Evolutionary conservation across 2,888 invertebrate genomes (phyloP), one percentile per base, ranked within the genome.

Genomic region (Macaria liturata): DNA sequence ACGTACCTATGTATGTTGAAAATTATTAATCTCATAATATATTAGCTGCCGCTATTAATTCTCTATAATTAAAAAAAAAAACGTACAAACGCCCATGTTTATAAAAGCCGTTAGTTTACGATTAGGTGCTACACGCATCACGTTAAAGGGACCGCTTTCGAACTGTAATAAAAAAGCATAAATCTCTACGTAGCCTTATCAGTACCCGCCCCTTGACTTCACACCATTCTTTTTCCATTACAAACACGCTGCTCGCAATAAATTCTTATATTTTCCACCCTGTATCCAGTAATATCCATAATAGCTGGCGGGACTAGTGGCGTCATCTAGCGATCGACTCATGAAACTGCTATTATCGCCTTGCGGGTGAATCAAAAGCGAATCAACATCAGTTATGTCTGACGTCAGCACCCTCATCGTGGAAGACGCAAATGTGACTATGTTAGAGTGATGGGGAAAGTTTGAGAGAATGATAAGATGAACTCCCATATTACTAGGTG

Each of bases 301-400:
- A 66, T 63, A 70, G 64, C 71, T 61, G 65, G 56, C 64, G 62
- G 51, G 59, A 61, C 62, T 66, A 63, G 67, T 70, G 69, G 67
- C 75, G 75, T 67, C 74, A 83, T 78, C 76, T 78, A 80, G 76
- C 71, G 72, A 74, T 75, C 73, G 74, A 80, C 78, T 88, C 81
- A 87, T 88, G 78, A 88, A 88, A 87, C 80, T 80, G 77, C 78
- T 82, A 86, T 89, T 87, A 89, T 88, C 83, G 80, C 73, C 65
- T 75, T 72, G 81, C 71, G 83, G 81, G 83, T 80, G 78, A 86
- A 90, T 91, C 88, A 88, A 91, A 91, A 84, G 72, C 78, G 84
- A 88, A 90, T 91, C 88, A 89, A 81, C 88, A 86, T 88, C 79
- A 82, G 83, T 86, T 88, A 88, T 84, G 84, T 86, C 81, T 80